Evolutionary conservation across 2,797 vertebrate species (phyloP).

Genomic region (Pitangus sulphuratus): DNA sequence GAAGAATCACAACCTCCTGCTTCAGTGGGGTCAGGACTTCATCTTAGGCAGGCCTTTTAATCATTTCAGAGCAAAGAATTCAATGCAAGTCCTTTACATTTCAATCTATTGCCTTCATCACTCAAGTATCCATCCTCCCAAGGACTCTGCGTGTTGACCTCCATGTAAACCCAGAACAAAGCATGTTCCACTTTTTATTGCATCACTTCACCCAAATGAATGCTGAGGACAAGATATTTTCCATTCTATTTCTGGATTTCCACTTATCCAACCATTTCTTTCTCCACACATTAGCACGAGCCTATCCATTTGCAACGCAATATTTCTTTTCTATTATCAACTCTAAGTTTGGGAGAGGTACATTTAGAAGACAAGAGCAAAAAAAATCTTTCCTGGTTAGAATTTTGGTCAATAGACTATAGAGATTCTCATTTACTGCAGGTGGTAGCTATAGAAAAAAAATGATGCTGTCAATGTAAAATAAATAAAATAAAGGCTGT

Average conservation of each 20-base stretch:
- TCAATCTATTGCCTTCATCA: background rate
- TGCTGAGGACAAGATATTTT: background rate
- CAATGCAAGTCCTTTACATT: background rate
- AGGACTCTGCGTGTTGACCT: background rate
- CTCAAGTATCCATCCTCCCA: conserved; percentile 1
- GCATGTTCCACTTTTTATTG: background rate
- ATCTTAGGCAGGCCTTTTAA: conserved; percentile 7
- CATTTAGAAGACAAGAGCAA: background rate
- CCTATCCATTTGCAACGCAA: background rate
- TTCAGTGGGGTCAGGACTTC: conserved; percentile 1
- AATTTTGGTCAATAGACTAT: background rate
- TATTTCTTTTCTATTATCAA: background rate
- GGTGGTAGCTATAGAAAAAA: background rate
- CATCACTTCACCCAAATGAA: background rate
- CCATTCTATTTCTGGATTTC: background rate
- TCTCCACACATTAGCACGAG: background rate
- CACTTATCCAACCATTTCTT: background rate
- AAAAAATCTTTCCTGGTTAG: background rate
- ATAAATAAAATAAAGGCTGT: background rate
- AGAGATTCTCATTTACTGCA: background rate
- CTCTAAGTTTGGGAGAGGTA: background rate
- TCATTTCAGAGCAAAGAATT: conserved; percentile 21
- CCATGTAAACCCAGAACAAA: background rate
- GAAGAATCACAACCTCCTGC: conserved; percentile 9
- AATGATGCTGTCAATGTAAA: background rate